Percentiles rank a stretch among this genome's conserved stretches.
Conservation (phyloP, 2,888 invertebrate species). For the Nycteola revayana region DNA sequence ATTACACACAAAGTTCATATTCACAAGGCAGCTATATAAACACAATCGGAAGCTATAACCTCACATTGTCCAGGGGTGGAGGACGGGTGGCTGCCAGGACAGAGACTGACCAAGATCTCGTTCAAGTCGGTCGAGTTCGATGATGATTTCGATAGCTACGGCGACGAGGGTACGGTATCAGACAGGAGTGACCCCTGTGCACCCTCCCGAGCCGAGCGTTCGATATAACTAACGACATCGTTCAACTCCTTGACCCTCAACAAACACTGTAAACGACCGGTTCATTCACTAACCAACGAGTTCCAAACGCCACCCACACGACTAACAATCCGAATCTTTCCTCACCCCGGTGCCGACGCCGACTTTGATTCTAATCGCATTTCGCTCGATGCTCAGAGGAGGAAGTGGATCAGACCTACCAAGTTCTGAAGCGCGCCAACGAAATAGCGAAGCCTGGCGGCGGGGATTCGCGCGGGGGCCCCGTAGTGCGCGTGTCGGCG, state of each 20-base stretch:
- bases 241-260: slow-evolving; percentile 30
- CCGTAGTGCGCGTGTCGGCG: slow-evolving; percentile 72
- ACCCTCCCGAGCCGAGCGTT: slow-evolving; percentile 53
- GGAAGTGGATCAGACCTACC: slow-evolving; percentile 96
- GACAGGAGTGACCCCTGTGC: slow-evolving; percentile 67
- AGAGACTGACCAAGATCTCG: slow-evolving; percentile 77
- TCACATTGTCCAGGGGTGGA: slow-evolving; percentile 73
- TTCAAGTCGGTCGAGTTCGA: slow-evolving; percentile 77
- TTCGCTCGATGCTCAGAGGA: slow-evolving; percentile 79
- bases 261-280: slow-evolving; percentile 46
- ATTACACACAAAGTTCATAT: slow-evolving; percentile 40
- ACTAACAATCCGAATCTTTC: slow-evolving; percentile 30
- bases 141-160: slow-evolving; percentile 78
- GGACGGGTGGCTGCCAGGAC: slow-evolving; percentile 79
- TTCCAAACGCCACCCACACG: slow-evolving; percentile 32
- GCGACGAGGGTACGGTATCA: slow-evolving; percentile 74
- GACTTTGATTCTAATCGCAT: slow-evolving; percentile 59
- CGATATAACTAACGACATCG: slow-evolving; percentile 51
- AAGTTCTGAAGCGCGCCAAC: slow-evolving; percentile 96
- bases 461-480: slow-evolving; percentile 78
- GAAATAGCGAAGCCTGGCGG: slow-evolving; percentile 87
- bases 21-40: slow-evolving; percentile 38
- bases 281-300: slow-evolving; percentile 43
- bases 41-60: slow-evolving; percentile 62
- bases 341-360: slow-evolving; percentile 36